Evolutionary conservation across 2,888 invertebrate genomes (phyloP).

Genomic region (Agonum fuliginosum): DNA sequence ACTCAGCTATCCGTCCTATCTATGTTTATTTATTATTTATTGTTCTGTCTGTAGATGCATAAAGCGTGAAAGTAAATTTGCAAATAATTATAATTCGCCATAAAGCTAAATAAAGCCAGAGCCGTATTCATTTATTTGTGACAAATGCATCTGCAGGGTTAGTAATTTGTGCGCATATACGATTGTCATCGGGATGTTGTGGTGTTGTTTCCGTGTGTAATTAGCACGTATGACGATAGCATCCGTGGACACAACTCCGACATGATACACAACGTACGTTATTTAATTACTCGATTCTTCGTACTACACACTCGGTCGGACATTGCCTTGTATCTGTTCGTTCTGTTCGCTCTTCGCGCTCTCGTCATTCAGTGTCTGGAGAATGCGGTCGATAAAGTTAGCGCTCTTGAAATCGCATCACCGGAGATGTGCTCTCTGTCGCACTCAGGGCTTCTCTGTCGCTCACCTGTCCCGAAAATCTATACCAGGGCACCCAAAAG

Average conservation of each 20-base stretch:
- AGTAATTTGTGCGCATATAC: background rate
- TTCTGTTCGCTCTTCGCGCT: background rate
- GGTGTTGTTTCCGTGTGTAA: constrained; percentile 31
- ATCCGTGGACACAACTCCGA: too few relatives aligned
- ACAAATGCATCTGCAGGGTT: too few relatives aligned
- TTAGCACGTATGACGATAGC: constrained; percentile 37
- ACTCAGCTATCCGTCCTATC: too few relatives aligned
- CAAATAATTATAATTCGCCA: too few relatives aligned
- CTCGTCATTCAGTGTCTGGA: constrained; percentile 52
- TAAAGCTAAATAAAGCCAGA: too few relatives aligned
- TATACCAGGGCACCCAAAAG: background rate
- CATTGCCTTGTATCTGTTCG: background rate
- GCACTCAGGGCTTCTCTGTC: background rate
- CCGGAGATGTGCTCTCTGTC: background rate
- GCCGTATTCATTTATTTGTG: too few relatives aligned
- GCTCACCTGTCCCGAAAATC: constrained; percentile 7
- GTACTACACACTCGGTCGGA: constrained; percentile 12
- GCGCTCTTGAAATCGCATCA: constrained; percentile 46
- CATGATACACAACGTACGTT: constrained; percentile 14
- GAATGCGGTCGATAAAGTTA: constrained; percentile 56
- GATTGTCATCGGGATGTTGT: background rate
- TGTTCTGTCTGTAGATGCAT: too few relatives aligned
- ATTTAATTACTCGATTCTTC: constrained; percentile 50
- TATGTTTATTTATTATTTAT: too few relatives aligned
- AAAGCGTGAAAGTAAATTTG: too few relatives aligned